These are phyloP conservation scores for Aporrectodea caliginosa DNA, from an alignment of 1,140 invertebrate genomes.

Conservation along the genomic window DNA sequence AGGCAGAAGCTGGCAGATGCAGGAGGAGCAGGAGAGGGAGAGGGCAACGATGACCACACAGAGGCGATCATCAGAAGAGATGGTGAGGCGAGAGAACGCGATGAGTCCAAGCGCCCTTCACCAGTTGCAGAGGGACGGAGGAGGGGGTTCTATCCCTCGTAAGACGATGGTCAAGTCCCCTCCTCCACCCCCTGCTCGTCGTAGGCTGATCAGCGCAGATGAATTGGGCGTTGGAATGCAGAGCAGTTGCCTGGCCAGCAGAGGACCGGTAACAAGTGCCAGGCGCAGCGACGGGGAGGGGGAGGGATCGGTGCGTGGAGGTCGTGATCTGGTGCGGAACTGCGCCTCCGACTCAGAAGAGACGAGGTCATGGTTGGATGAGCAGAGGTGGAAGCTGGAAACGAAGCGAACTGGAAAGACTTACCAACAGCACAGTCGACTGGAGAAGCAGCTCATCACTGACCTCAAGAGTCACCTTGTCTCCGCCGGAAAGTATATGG, in stretches of 20 bases:
- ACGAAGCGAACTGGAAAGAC: conserved; percentile 8
- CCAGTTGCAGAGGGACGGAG: neutral
- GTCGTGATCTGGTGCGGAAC: neutral
- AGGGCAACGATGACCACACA: neutral
- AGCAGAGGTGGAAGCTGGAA: conserved; percentile 20
- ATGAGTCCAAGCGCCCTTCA: too few species aligned
- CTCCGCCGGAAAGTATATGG: neutral
- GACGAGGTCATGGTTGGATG: conserved; percentile 23
- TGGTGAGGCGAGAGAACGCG: neutral
- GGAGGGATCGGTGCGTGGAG: neutral
- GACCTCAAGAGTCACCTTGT: conserved; percentile 4
- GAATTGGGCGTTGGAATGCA: too few species aligned
- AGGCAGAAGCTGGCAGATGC: neutral
- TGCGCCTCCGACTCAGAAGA: neutral
- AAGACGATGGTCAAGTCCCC: neutral
- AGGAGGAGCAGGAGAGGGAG: neutral
- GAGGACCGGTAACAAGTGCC: neutral
- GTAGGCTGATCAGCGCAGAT: neutral
- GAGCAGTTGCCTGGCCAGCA: neutral
- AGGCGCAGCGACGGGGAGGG: neutral
- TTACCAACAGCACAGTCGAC: conserved; percentile 1
- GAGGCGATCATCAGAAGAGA: neutral
- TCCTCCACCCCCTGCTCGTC: too few species aligned
- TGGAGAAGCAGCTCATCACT: conserved; percentile 23
- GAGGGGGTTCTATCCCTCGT: neutral